These are phyloP conservation scores for Linepithema humile DNA, from an alignment of 1,140 invertebrate genomes.

Conservation along the genomic window DNA sequence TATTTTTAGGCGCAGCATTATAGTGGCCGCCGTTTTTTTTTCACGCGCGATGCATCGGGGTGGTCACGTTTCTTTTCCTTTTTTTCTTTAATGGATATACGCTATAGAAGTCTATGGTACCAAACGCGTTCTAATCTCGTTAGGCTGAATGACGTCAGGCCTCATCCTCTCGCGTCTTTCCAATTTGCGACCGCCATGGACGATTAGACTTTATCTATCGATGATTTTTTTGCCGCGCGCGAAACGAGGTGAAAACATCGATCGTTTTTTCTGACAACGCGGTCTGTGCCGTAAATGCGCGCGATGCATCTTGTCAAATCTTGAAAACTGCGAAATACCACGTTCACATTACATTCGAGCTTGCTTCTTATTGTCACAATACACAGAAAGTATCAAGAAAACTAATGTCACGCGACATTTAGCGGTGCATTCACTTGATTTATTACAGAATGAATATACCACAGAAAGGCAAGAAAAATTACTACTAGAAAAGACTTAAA, in stretches of 20 bases:
- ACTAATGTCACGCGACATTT: neutral
- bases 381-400: neutral
- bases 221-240: slow-evolving; percentile 38
- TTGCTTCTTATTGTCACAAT: neutral
- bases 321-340: neutral
- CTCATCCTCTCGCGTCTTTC: slow-evolving; percentile 25
- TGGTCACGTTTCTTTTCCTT: neutral
- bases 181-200: slow-evolving; percentile 34
- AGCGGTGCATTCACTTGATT: neutral
- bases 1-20: slow-evolving; percentile 8
- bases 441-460: neutral
- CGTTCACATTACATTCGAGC: neutral
- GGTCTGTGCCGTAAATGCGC: slow-evolving; percentile 3
- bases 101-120: slow-evolving; percentile 12
- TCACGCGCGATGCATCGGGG: neutral
- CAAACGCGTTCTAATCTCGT: slow-evolving; percentile 58
- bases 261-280: slow-evolving; percentile 21
- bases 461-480: no score
- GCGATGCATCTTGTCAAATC: slow-evolving; percentile 26
- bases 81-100: slow-evolving; percentile 25
- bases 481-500: no score
- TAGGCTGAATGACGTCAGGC: slow-evolving; percentile 58
- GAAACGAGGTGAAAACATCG: slow-evolving; percentile 44
- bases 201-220: slow-evolving; percentile 35
- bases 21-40: slow-evolving; percentile 17